These are phyloP conservation scores for Tetanocera ferruginea DNA, from an alignment of 2,888 invertebrate species.

Conservation along the genomic window DNA sequence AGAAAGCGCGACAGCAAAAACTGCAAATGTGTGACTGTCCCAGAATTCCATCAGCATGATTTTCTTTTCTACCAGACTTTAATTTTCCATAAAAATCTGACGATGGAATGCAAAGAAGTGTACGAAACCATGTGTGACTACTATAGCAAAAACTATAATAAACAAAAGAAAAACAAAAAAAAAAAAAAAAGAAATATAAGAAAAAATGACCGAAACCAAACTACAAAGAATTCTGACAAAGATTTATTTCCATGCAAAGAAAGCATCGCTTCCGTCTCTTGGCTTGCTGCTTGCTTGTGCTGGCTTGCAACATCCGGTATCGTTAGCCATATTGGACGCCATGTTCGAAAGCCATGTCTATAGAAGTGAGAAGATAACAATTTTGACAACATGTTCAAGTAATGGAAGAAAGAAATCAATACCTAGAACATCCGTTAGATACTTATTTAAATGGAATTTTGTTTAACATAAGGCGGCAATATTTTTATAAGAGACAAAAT, in stretches of 20 bases:
- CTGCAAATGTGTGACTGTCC: slow-evolving; percentile 8
- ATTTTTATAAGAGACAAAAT: too few relatives aligned
- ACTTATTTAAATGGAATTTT: too few relatives aligned
- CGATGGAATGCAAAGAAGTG: slow-evolving; percentile 19
- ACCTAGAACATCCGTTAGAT: too few relatives aligned
- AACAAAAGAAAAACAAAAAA: background rate
- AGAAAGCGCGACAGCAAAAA: background rate
- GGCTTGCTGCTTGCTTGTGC: slow-evolving; percentile 38
- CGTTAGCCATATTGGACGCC: slow-evolving; percentile 25
- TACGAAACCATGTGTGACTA: background rate
- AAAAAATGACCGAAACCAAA: slow-evolving; percentile 37
- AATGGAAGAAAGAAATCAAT: background rate
- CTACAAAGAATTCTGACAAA: slow-evolving; percentile 36
- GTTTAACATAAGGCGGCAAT: too few relatives aligned
- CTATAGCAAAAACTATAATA: background rate
- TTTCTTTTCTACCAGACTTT: background rate
- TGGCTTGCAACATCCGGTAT: slow-evolving; percentile 11
- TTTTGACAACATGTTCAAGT: slow-evolving; percentile 13
- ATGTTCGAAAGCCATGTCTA: slow-evolving; percentile 23
- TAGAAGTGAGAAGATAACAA: slow-evolving; percentile 27
- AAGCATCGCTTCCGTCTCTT: slow-evolving; percentile 49
- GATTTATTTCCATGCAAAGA: slow-evolving; percentile 43
- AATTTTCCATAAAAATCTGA: slow-evolving; percentile 15
- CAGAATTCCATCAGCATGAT: slow-evolving; percentile 28
- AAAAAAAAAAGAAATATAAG: slow-evolving; percentile 23